Evolutionary conservation across 1,140 invertebrate genomes (phyloP).

Genomic region (Goniozus legneri): DNA sequence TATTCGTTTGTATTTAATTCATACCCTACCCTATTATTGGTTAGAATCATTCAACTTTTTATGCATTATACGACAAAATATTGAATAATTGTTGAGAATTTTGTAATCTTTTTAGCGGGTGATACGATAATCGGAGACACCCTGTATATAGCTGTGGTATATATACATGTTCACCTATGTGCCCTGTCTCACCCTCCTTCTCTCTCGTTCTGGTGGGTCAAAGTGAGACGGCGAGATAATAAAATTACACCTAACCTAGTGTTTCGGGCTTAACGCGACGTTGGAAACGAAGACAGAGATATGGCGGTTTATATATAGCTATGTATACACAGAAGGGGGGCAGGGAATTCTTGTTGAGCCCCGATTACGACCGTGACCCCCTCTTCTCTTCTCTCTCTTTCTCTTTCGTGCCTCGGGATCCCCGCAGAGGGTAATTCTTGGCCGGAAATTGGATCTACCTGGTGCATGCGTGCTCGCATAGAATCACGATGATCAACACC

Average conservation of each 20-base stretch:
- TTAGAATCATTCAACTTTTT: too few species aligned
- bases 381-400: conserved; percentile 2
- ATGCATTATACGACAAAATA: too few species aligned
- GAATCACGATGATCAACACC: too few species aligned
- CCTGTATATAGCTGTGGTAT: too few species aligned
- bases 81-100: too few species aligned
- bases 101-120: too few species aligned
- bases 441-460: conserved; percentile 39
- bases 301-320: background rate
- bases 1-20: too few species aligned
- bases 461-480: background rate
- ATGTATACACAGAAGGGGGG: background rate
- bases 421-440: conserved; percentile 30
- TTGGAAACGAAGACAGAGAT: background rate
- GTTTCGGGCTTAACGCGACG: conserved; percentile 1
- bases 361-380: conserved; percentile 25
- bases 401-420: conserved; percentile 23
- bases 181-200: background rate
- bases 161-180: too few species aligned
- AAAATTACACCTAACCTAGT: conserved; percentile 31
- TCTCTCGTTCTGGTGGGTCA: background rate
- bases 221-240: conserved; percentile 21
- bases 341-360: conserved; percentile 26
- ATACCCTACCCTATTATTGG: too few species aligned
- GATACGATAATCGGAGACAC: too few species aligned